Base-by-base conservation (phyloP, 1,140 invertebrate species). In the Drosophila sucinea region DNA sequence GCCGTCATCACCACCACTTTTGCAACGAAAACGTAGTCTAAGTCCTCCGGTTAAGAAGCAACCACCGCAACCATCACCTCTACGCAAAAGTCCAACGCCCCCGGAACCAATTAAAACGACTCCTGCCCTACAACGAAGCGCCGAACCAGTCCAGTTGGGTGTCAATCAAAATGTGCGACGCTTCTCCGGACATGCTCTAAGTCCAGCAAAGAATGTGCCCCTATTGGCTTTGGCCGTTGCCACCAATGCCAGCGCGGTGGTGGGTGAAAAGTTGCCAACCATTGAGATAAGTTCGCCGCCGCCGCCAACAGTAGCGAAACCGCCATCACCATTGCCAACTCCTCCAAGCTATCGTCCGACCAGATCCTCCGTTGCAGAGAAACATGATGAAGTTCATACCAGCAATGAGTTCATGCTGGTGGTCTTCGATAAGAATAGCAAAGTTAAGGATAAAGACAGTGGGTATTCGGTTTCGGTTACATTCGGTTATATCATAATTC, bases 351-450 rank as follows among this genome's bases (percentile, higher is more conserved):
- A 60, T 40, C 84, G 60, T 0, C 67, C 55, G 33, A 56, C 73
- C 60, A 81, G 75, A 38, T 61, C 77, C 51, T 51, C 44, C 2
- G 11, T 51, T 25, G 58, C 74, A 4, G 90, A 92, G 25, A 91
- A 84, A 40, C 90, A 91, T 35, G 91, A 91, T 54, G 91, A 92
- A 8, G 91, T 92, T 2, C 91, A 92, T 55, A 92, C 91, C n/a
- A 92, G 91, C 71, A 96, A 95, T 27, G 96, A 97, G 89, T 96
- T 96, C 73, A 96, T 97, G 95, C 90, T 97, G 38, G 95, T 97
- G 33, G 92, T 97, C 3, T 96, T 91, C 95, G 96, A 32, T 93
- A 96, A 73, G 90, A 93, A 80, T 91, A 93, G 87, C 92, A 91
- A 85, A 67, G 77, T 83, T 63, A 89, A 91, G 75, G 91, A 91